Evolutionary conservation across 53 echinoderm and acorn worm species (phyloP).

Genomic region (Apostichopus leukothele): DNA sequence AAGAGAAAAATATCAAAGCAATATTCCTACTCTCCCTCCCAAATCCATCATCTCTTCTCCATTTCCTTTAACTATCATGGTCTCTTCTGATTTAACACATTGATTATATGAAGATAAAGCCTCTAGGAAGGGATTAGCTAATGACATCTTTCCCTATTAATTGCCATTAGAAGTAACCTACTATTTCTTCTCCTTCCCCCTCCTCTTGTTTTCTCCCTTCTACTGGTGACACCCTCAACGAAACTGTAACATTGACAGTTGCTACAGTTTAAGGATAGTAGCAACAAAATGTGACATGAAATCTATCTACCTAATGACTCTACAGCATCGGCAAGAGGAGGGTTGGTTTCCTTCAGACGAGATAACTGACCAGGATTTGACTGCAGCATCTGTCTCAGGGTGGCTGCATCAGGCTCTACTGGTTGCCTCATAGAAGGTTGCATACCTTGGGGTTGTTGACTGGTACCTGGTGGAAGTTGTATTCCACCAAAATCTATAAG

Average conservation of each 20-base stretch:
- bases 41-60: no score
- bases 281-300: no score
- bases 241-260: neutral
- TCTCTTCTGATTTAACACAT: no score
- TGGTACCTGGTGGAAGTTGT: slow-evolving; percentile 58
- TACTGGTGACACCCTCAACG: neutral
- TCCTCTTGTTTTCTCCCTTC: no score
- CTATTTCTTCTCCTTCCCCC: no score
- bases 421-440: neutral
- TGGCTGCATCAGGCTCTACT: slow-evolving; percentile 62
- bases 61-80: no score
- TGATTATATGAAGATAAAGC: no score
- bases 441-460: slow-evolving; percentile 9
- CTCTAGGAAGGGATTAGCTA: no score
- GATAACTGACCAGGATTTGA: slow-evolving; percentile 66
- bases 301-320: slow-evolving; percentile 3
- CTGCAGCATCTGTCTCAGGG: slow-evolving; percentile 69
- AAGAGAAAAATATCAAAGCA: no score
- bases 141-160: no score
- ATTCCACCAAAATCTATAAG: slow-evolving; percentile 82
- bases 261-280: neutral
- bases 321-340: slow-evolving; percentile 82
- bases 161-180: no score
- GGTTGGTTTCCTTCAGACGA: slow-evolving; percentile 81
- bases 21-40: no score